phyloP scores from a whole-genome alignment of 1,140 invertebrate species.

The Drosophila pruinosa region DNA sequence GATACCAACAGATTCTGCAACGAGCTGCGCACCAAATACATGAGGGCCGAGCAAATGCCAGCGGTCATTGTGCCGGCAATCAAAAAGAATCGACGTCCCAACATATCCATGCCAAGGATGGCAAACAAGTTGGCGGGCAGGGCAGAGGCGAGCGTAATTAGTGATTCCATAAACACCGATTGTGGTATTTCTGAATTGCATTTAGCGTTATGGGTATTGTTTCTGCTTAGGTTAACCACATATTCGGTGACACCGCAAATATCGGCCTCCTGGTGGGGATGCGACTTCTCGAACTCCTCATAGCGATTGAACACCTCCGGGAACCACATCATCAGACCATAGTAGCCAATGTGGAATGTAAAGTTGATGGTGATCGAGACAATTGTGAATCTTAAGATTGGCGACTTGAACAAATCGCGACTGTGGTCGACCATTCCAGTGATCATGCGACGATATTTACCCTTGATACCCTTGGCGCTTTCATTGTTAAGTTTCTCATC shows the following conservation, averaged over 20 bases:
- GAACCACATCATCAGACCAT: slow-evolving; percentile 96
- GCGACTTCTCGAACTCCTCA: slow-evolving; percentile 88
- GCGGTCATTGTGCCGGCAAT: slow-evolving; percentile 94
- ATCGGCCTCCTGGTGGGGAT: slow-evolving; percentile 86
- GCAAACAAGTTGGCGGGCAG: slow-evolving; percentile 93
- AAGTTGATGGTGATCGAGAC: slow-evolving; percentile 94
- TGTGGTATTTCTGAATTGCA: slow-evolving; percentile 89
- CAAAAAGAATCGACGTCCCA: slow-evolving; percentile 94
- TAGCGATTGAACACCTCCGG: slow-evolving; percentile 94
- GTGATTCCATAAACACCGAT: slow-evolving; percentile 92
- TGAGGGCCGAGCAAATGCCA: slow-evolving; percentile 91
- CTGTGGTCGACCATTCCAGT: slow-evolving; percentile 91
- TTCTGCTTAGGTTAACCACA: slow-evolving; percentile 87
- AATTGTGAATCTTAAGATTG: slow-evolving; percentile 91
- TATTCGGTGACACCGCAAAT: slow-evolving; percentile 91
- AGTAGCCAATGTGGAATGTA: slow-evolving; percentile 94
- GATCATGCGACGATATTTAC: slow-evolving; percentile 88
- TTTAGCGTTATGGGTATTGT: slow-evolving; percentile 84
- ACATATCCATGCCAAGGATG: slow-evolving; percentile 89
- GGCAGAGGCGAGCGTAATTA: slow-evolving; percentile 92
- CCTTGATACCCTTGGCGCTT: slow-evolving; percentile 84
- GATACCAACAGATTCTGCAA: slow-evolving; percentile 92
- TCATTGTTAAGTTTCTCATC: slow-evolving; percentile 85
- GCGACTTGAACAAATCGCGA: slow-evolving; percentile 89
- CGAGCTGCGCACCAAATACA: slow-evolving; percentile 93